phyloP scores from a whole-genome alignment of 2,797 vertebrate species.

The Sandelia bainsii region DNA sequence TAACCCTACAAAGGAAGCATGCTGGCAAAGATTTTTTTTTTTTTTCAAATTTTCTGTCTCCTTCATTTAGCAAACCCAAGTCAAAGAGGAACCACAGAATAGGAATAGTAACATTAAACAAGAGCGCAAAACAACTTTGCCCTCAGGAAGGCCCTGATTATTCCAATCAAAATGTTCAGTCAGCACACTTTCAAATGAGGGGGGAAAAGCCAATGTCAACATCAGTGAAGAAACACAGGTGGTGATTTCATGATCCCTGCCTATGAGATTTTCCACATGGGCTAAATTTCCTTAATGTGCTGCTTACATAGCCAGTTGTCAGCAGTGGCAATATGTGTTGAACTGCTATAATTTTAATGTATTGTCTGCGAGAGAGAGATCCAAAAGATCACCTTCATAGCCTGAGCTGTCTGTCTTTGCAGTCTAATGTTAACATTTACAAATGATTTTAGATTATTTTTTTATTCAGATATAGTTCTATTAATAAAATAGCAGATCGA shows the following conservation, averaged over 20 bases:
- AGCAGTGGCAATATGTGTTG: neutral
- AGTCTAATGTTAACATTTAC: neutral
- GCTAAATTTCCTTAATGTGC: slow-evolving; percentile 36
- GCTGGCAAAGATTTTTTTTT: slow-evolving; percentile 28
- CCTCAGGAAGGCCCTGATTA: slow-evolving; percentile 58
- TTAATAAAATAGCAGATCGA: neutral
- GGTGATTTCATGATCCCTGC: slow-evolving; percentile 59
- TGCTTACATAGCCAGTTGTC: slow-evolving; percentile 36
- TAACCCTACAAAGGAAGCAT: slow-evolving; percentile 47
- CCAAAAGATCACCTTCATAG: neutral
- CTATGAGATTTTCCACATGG: slow-evolving; percentile 60
- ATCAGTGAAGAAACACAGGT: slow-evolving; percentile 70
- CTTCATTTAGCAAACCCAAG: slow-evolving; percentile 59
- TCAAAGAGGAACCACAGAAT: slow-evolving; percentile 56
- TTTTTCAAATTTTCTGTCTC: slow-evolving; percentile 51
- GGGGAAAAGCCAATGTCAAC: slow-evolving; percentile 64
- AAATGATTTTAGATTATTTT: slow-evolving; percentile 1
- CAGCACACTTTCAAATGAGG: slow-evolving; percentile 59
- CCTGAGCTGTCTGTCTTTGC: neutral
- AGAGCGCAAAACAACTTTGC: slow-evolving; percentile 39
- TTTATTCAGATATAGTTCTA: neutral
- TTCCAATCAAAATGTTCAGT: slow-evolving; percentile 72
- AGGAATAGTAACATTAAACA: slow-evolving; percentile 41
- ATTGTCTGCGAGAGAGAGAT: neutral
- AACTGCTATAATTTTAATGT: neutral